A percentile compares a stretch with the other conserved stretches of the same genome.
phyloP scores from a whole-genome alignment of 2,888 invertebrate species.

The Drosophila niveifrons region DNA sequence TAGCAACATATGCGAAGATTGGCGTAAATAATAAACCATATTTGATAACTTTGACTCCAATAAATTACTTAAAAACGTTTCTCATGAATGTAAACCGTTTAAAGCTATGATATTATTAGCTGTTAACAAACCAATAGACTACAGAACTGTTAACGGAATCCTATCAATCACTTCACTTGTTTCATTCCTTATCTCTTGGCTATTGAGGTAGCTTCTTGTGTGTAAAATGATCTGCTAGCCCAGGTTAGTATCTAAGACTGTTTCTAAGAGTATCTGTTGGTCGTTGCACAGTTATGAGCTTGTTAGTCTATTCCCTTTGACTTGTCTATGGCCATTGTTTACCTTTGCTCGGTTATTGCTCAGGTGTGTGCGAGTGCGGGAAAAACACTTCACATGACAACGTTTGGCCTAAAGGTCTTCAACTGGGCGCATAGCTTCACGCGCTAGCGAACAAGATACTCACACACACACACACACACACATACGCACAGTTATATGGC shows the following conservation, averaged over 20 bases:
- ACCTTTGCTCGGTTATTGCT: constrained; percentile 29
- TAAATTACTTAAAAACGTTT: too few relatives aligned
- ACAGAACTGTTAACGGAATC: neutral
- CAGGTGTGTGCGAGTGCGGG: constrained; percentile 14
- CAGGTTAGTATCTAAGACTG: neutral
- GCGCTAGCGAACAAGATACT: constrained; percentile 35
- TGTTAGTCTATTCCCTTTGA: constrained; percentile 9
- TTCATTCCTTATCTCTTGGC: neutral
- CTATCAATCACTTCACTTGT: neutral
- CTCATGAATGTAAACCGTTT: neutral
- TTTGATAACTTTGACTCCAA: too few relatives aligned
- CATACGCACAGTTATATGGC: neutral
- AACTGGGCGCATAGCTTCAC: constrained; percentile 48
- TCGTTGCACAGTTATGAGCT: neutral
- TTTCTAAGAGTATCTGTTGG: constrained; percentile 7
- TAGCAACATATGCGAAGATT: too few relatives aligned
- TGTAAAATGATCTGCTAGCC: neutral
- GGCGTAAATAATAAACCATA: too few relatives aligned
- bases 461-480: constrained; percentile 4
- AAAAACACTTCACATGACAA: constrained; percentile 48
- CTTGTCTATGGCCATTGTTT: constrained; percentile 26
- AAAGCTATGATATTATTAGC: neutral
- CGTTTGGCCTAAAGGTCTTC: constrained; percentile 41
- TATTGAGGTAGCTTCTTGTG: neutral
- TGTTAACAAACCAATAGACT: neutral